These are phyloP conservation scores for Gnathonemus longibarbis DNA, from an alignment of 2,113 vertebrate genomes.

Conservation along the genomic window DNA sequence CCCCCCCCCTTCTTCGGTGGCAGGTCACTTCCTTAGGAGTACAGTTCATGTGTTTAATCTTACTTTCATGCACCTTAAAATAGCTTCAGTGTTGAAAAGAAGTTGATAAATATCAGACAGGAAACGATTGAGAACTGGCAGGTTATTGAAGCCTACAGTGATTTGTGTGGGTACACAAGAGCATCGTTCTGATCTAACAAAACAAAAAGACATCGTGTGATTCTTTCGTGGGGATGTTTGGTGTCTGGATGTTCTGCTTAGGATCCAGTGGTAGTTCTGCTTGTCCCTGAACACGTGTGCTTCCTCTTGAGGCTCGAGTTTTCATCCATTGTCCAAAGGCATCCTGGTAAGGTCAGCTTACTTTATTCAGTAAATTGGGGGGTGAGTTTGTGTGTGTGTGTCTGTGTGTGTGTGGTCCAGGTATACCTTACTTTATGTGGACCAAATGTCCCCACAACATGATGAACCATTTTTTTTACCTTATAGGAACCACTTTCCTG, in stretches of 20 bases:
- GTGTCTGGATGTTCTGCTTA: neutral
- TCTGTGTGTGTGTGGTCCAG: neutral
- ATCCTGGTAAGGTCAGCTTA: neutral
- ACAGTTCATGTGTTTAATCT: neutral
- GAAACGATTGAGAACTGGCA: neutral
- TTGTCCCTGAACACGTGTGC: neutral
- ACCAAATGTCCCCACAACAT: too few species aligned
- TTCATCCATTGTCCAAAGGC: neutral
- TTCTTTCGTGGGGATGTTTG: neutral
- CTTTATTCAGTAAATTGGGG: neutral
- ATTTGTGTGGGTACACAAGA: neutral
- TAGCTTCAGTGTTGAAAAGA: neutral
- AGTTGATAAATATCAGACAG: neutral
- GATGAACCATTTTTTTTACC: too few species aligned
- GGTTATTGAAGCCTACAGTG: neutral
- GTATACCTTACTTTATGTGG: too few species aligned
- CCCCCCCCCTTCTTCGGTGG: neutral
- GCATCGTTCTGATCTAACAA: neutral
- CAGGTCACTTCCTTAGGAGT: neutral
- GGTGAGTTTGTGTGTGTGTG: neutral
- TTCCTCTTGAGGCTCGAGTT: neutral
- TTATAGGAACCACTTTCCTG: too few species aligned
- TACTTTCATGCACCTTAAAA: neutral
- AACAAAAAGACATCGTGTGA: neutral
- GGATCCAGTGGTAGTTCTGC: neutral